A percentile compares a stretch with the other conserved stretches of the same genome.
phyloP scores from a whole-genome alignment of 2,888 invertebrate genomes.

The Steinernema carpocapsae region DNA sequence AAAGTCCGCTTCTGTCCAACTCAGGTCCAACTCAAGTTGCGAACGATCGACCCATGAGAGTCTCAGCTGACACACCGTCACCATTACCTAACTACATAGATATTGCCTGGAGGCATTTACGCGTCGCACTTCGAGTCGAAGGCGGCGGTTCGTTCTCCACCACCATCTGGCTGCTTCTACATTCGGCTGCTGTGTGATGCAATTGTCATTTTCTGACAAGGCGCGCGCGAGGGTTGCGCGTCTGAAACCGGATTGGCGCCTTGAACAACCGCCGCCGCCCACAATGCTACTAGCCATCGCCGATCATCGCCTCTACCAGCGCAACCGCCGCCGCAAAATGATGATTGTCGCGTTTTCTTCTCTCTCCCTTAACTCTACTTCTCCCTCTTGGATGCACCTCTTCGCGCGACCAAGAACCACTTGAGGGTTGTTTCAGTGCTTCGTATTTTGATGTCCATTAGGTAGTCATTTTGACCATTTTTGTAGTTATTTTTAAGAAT shows the following conservation, averaged over 20 bases:
- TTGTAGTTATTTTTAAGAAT: neutral
- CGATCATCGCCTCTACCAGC: slow-evolving; percentile 6
- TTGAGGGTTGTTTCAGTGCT: neutral
- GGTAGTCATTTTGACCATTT: neutral
- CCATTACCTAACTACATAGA: neutral
- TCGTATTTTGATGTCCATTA: neutral
- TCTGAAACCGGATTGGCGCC: neutral
- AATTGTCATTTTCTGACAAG: slow-evolving; percentile 30
- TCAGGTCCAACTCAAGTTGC: no score
- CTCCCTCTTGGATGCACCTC: neutral
- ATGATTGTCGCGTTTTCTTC: neutral
- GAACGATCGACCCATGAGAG: no score
- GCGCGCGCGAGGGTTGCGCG: neutral
- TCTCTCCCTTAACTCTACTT: neutral
- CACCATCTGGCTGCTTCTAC: no score
- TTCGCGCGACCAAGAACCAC: no score
- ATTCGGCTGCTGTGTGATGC: slow-evolving; percentile 3
- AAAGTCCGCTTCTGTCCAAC: no score
- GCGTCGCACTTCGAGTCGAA: neutral
- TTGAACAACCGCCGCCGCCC: slow-evolving; percentile 2
- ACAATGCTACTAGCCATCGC: slow-evolving; percentile 18
- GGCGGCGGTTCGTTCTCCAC: neutral
- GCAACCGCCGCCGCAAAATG: neutral
- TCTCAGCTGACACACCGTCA: neutral
- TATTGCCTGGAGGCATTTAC: slow-evolving; percentile 11